A percentile compares a stretch with the other conserved stretches of the same genome.
Evolutionary conservation across 2,797 vertebrate species (phyloP).

Genomic region (Remorina albescens): DNA sequence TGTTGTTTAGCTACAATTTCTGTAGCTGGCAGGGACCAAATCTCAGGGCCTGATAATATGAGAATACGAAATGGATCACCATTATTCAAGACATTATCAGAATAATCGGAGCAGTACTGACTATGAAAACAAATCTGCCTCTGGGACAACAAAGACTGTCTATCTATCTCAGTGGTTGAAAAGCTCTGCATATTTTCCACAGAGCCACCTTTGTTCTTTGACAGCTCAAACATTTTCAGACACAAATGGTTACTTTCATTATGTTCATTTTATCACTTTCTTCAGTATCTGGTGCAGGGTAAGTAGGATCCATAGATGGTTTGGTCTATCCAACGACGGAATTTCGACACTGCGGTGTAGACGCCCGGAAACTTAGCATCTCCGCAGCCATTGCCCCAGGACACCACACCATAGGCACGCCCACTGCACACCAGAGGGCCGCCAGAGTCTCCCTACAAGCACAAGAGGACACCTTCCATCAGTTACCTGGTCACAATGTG

Average conservation of each 20-base stretch:
- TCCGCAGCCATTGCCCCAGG: constrained; percentile 85
- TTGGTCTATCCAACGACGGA: constrained; percentile 85
- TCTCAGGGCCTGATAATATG: not conserved
- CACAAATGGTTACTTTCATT: constrained; percentile 1
- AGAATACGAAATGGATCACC: not conserved
- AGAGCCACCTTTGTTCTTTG: not conserved
- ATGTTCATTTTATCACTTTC: not conserved
- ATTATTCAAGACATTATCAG: constrained; percentile 10
- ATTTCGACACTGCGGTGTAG: constrained; percentile 84
- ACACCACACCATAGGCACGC: constrained; percentile 83
- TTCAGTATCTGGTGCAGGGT: constrained; percentile 64
- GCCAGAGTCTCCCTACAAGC: constrained; percentile 84
- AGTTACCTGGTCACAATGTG: constrained; percentile 9
- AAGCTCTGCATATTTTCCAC: constrained; percentile 13
- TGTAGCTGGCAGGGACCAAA: not conserved
- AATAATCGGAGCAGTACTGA: constrained; percentile 15
- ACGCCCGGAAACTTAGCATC: constrained; percentile 83
- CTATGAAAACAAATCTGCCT: constrained; percentile 1
- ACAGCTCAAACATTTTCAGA: constrained; percentile 2
- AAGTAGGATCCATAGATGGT: constrained; percentile 78
- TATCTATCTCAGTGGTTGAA: not conserved
- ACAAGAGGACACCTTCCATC: constrained; percentile 42
- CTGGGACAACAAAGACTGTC: not conserved
- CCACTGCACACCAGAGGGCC: constrained; percentile 84
- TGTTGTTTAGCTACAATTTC: not conserved